phyloP scores from a whole-genome alignment of 1,140 invertebrate genomes.

The Colletes latitarsis region DNA sequence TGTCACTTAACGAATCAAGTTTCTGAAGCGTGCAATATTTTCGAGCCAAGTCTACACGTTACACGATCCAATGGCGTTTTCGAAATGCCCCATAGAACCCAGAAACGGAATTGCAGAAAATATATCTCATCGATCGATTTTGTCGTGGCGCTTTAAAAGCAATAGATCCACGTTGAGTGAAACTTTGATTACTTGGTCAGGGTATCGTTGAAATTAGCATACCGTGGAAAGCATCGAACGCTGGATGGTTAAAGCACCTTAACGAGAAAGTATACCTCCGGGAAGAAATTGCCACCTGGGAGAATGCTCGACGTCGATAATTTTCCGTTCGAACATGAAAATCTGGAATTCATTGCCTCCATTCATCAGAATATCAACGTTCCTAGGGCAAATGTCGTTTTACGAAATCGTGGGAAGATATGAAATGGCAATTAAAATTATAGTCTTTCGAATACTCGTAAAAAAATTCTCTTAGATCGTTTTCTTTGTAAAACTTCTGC shows the following conservation, averaged over 20 bases:
- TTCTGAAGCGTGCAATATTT: too few relatives aligned
- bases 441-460: too few relatives aligned
- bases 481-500: too few relatives aligned
- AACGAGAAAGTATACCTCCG: neutral
- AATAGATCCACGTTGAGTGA: neutral
- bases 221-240: slow-evolving; percentile 3
- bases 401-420: too few relatives aligned
- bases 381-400: too few relatives aligned
- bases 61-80: neutral
- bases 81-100: neutral
- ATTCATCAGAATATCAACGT: too few relatives aligned
- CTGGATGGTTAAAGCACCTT: neutral
- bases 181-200: slow-evolving; percentile 22
- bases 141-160: neutral
- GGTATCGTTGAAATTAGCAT: slow-evolving; percentile 11
- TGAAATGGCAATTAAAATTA: too few relatives aligned
- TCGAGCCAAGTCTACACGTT: too few relatives aligned
- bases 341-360: too few relatives aligned
- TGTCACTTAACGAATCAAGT: too few relatives aligned
- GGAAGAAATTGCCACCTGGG: neutral
- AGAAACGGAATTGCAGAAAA: neutral
- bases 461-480: too few relatives aligned
- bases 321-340: neutral
- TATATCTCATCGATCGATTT: slow-evolving; percentile 3
- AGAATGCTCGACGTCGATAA: neutral